phyloP scores from a whole-genome alignment of 2,888 invertebrate genomes.

The Temnothorax rugatulus region DNA sequence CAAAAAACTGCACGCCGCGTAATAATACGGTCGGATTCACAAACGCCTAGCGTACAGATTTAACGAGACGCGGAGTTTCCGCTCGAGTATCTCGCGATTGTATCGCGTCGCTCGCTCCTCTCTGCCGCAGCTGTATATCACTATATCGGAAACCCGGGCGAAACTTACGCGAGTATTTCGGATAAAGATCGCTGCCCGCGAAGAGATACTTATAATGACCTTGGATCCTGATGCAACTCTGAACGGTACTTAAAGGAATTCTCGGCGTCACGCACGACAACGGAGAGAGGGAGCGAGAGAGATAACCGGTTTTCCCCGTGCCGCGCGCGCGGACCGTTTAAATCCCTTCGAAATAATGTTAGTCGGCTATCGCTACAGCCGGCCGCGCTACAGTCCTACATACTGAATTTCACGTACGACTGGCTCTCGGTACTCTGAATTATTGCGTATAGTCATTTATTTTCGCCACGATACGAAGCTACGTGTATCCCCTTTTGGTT shows the following conservation, averaged over 20 bases:
- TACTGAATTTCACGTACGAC: slow-evolving; percentile 43
- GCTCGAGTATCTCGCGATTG: slow-evolving; percentile 20
- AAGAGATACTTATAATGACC: slow-evolving; percentile 68
- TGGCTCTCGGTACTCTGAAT: slow-evolving; percentile 33
- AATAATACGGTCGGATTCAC: slow-evolving; percentile 78
- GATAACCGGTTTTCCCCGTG: slow-evolving; percentile 69
- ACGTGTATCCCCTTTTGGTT: slow-evolving; percentile 2
- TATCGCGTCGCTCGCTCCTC: slow-evolving; percentile 4
- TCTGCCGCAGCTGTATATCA: neutral
- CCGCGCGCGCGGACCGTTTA: slow-evolving; percentile 69
- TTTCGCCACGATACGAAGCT: slow-evolving; percentile 23
- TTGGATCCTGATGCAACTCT: slow-evolving; percentile 76
- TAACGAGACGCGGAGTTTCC: slow-evolving; percentile 24
- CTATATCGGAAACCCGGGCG: neutral
- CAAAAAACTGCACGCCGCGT: slow-evolving; percentile 74
- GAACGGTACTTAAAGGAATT: slow-evolving; percentile 77
- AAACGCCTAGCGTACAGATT: slow-evolving; percentile 65
- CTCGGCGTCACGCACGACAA: slow-evolving; percentile 64
- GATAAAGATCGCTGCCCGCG: slow-evolving; percentile 46
- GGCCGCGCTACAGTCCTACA: slow-evolving; percentile 36
- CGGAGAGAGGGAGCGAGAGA: slow-evolving; percentile 38
- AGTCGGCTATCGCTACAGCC: slow-evolving; percentile 59
- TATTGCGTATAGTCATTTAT: slow-evolving; percentile 21
- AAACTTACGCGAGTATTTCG: slow-evolving; percentile 32
- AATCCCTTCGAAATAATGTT: slow-evolving; percentile 75